phyloP scores from a whole-genome alignment of 2,113 vertebrate genomes.

The Hippocampus guttulatus region DNA sequence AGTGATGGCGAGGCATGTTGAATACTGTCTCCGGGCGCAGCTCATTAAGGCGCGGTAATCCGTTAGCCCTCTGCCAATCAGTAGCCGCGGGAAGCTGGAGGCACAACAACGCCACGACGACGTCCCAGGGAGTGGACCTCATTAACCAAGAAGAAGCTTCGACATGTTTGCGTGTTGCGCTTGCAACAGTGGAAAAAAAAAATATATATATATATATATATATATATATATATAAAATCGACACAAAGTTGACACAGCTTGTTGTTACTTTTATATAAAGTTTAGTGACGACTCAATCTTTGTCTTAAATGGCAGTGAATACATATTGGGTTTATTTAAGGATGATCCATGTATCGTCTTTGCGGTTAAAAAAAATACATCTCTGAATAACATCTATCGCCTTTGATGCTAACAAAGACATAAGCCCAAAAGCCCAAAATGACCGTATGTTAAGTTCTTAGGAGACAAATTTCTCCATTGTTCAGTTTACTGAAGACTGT shows the following conservation, averaged over 20 bases:
- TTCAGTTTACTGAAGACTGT: not conserved
- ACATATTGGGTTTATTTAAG: not conserved
- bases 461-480: no score
- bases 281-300: not conserved
- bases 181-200: not conserved
- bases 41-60: slow-evolving; percentile 17
- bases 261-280: not conserved
- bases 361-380: no score
- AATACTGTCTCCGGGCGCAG: slow-evolving; percentile 4
- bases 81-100: not conserved
- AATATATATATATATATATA: not conserved
- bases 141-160: not conserved
- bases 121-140: not conserved
- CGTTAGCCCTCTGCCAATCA: slow-evolving; percentile 12
- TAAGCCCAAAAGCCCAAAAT: not conserved
- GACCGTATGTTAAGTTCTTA: no score
- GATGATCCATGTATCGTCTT: not conserved
- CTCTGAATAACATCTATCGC: no score
- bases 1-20: slow-evolving; percentile 5
- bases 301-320: not conserved
- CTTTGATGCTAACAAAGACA: not conserved
- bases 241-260: no score
- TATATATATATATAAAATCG: no score
- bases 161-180: not conserved
- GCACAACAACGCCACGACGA: not conserved